These are phyloP conservation scores for Pyrocephalus nanus DNA, from an alignment of 2,797 vertebrate species.

Conservation along the genomic window DNA sequence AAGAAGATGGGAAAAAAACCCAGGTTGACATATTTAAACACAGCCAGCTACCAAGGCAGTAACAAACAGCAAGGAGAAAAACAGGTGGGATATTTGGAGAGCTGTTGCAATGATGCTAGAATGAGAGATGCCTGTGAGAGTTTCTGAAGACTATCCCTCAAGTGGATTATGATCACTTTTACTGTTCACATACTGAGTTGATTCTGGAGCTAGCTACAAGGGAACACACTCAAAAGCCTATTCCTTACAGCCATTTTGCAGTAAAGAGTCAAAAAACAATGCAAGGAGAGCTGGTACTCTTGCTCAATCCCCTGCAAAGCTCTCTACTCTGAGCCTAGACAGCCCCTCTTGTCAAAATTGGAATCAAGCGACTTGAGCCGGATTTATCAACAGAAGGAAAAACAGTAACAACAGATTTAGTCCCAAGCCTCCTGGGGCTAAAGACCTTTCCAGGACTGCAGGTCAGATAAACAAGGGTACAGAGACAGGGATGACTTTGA, in stretches of 20 bases:
- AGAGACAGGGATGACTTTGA: not conserved
- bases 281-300: not conserved
- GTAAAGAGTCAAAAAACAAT: not conserved
- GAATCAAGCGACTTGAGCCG: not conserved
- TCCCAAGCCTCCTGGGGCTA: not conserved
- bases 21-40: conserved; percentile 51
- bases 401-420: not conserved
- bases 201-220: not conserved
- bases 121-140: not conserved
- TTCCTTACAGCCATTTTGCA: not conserved
- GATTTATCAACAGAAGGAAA: not conserved
- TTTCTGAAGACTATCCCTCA: not conserved
- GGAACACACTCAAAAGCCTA: not conserved
- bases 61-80: not conserved
- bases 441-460: not conserved
- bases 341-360: not conserved
- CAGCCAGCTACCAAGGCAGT: not conserved
- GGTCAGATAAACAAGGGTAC: not conserved
- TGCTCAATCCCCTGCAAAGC: not conserved
- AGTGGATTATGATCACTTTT: not conserved
- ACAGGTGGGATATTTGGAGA: not conserved
- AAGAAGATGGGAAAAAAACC: not conserved
- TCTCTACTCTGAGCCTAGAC: not conserved
- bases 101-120: not conserved
- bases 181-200: not conserved